Evolutionary conservation across 2,113 vertebrate genomes (phyloP).

Genomic region (Crypturellus undulatus): DNA sequence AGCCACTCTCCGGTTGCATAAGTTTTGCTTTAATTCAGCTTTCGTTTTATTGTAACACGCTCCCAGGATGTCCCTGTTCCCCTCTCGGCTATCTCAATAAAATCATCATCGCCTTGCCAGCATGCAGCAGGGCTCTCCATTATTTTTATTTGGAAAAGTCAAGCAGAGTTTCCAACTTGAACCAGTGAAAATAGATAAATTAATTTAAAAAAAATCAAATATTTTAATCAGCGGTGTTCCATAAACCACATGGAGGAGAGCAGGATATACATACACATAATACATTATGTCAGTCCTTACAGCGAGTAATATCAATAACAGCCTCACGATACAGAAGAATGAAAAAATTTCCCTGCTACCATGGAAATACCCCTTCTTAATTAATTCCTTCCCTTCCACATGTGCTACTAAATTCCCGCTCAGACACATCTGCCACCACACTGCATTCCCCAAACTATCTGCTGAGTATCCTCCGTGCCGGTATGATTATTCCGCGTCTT

Average conservation of each 20-base stretch:
- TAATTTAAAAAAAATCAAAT: not conserved
- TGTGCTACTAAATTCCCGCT: not conserved
- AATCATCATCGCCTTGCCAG: not conserved
- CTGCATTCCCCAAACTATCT: not conserved
- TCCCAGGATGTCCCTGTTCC: not conserved
- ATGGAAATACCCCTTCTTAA: not conserved
- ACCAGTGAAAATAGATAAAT: not conserved
- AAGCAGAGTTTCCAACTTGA: not conserved
- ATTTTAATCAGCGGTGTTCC: not conserved
- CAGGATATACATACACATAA: not conserved
- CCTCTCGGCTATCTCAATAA: not conserved
- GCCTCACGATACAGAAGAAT: not conserved
- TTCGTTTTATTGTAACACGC: not conserved
- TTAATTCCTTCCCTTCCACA: not conserved
- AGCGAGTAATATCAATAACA: not conserved
- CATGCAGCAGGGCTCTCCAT: not conserved
- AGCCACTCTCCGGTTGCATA: not conserved
- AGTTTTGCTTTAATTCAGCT: constrained; percentile 35
- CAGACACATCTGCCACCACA: not conserved
- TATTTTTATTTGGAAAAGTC: not conserved
- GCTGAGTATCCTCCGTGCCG: not conserved
- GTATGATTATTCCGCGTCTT: too few relatives aligned
- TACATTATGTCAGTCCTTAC: not conserved
- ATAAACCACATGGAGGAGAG: not conserved
- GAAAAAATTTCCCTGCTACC: not conserved